Conservation (phyloP, 2,113 vertebrate genomes). For the Pedionomus torquatus region DNA sequence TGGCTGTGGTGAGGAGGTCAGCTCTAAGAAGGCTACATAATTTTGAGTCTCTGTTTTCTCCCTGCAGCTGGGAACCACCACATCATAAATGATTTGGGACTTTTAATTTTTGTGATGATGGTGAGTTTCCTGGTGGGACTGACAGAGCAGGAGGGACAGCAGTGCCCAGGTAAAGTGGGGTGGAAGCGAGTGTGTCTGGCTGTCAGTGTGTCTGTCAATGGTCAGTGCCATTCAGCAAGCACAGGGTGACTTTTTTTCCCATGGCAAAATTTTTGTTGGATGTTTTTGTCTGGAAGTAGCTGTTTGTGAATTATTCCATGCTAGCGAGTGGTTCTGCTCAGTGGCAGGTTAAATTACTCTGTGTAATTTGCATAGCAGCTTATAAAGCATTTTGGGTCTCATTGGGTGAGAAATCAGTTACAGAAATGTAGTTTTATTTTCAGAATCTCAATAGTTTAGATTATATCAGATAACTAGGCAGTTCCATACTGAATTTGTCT, state of each 20-base stretch:
- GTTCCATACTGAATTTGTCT: neutral
- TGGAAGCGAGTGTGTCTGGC: rapidly evolving
- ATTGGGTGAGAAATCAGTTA: neutral
- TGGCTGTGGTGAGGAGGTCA: neutral
- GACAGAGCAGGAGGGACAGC: neutral
- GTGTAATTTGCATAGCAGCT: neutral
- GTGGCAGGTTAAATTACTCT: neutral
- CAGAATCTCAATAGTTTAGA: neutral
- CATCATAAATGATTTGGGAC: neutral
- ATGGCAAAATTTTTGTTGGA: neutral
- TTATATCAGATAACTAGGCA: neutral
- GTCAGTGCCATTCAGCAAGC: no score
- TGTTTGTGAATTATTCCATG: neutral
- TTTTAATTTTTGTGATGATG: neutral
- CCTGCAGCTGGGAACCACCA: neutral
- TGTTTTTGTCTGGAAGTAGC: neutral
- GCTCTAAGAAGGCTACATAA: neutral
- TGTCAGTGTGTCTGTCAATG: no score
- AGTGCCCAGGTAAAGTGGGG: neutral
- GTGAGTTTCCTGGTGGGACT: neutral
- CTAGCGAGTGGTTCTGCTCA: neutral
- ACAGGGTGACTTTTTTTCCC: neutral
- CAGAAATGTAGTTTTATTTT: neutral
- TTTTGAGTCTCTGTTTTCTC: neutral
- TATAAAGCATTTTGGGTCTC: neutral